Percentiles rank a stretch among this genome's conserved stretches.
phyloP scores from a whole-genome alignment of 2,113 vertebrate genomes.

The Alces alces region DNA sequence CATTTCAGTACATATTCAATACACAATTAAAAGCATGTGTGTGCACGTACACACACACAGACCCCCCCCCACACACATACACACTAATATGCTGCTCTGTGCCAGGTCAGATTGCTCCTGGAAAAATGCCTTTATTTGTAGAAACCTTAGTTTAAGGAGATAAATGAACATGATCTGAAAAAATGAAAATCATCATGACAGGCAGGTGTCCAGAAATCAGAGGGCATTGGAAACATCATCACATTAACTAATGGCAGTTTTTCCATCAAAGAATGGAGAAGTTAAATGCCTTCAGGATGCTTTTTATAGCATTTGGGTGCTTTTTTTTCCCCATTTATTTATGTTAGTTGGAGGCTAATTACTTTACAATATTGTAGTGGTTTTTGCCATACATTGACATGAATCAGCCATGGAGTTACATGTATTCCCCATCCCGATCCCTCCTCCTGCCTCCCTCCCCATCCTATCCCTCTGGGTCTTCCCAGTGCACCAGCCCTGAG shows the following conservation, averaged over 20 bases:
- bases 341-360: no score
- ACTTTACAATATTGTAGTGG: no score
- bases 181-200: background rate
- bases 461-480: no score
- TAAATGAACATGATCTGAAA: background rate
- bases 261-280: background rate
- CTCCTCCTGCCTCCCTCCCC: no score
- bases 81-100: background rate
- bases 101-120: background rate
- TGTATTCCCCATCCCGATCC: no score
- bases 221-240: background rate
- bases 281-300: background rate
- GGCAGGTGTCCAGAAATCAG: background rate
- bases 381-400: no score
- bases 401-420: no score
- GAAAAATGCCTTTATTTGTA: background rate
- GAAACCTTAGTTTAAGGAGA: background rate
- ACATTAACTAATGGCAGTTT: background rate
- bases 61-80: background rate
- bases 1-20: background rate
- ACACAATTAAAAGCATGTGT: background rate
- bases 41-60: no score
- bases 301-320: background rate
- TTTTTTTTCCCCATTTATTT: background rate
- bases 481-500: no score